Conservation (phyloP, 2,113 vertebrate genomes). For the Regulus satrapa region DNA sequence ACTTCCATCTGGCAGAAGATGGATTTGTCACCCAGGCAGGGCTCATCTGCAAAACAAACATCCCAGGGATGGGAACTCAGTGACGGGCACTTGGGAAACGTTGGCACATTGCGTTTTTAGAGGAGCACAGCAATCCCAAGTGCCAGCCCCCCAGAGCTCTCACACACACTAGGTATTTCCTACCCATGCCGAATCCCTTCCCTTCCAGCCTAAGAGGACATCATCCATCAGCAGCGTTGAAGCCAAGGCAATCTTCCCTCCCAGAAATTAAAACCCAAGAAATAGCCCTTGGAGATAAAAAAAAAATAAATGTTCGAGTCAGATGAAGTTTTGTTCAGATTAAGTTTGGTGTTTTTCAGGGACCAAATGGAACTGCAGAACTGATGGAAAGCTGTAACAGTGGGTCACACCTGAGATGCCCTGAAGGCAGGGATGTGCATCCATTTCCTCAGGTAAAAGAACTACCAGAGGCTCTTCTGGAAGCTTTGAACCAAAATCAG, state of each 20-base stretch:
- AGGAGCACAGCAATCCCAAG: not conserved
- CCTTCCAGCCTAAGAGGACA: not conserved
- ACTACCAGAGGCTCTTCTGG: not conserved
- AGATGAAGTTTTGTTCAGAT: not conserved
- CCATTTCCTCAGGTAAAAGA: not conserved
- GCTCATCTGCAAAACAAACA: constrained; percentile 83
- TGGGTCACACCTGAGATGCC: too few species aligned
- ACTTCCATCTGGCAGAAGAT: constrained; percentile 99
- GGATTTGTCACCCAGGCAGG: constrained; percentile 91
- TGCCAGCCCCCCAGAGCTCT: not conserved
- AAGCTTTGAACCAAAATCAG: not conserved
- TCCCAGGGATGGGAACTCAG: fast-evolving
- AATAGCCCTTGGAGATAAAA: not conserved
- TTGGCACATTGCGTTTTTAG: fast-evolving
- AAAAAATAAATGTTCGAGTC: not conserved
- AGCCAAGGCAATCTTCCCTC: not conserved
- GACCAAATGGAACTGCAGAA: not conserved
- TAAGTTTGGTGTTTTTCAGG: not conserved
- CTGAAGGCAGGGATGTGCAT: not conserved
- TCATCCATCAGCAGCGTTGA: not conserved
- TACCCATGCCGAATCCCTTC: not conserved
- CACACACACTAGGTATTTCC: too few species aligned
- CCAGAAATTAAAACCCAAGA: not conserved
- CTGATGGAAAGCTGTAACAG: not conserved
- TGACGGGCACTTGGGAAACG: fast-evolving